Conservation (phyloP, 2,113 vertebrate genomes). For the Aix galericulata region DNA sequence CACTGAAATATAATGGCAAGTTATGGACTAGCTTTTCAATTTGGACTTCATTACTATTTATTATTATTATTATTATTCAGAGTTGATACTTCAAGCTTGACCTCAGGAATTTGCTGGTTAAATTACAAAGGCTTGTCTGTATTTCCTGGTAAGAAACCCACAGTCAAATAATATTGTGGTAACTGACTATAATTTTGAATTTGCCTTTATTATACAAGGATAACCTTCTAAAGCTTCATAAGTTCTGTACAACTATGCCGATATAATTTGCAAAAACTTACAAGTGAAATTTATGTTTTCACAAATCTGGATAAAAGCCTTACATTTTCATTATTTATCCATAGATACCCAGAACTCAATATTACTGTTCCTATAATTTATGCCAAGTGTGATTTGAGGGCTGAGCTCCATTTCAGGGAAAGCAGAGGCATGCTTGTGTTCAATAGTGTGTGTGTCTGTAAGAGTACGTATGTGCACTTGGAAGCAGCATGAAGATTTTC, state of each 20-base stretch:
- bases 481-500: neutral
- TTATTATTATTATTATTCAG: neutral
- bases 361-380: neutral
- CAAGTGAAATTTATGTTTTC: neutral
- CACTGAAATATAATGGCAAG: neutral
- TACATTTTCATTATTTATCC: neutral
- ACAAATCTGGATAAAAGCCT: neutral
- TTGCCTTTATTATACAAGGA: neutral
- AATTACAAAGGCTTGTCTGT: neutral
- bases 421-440: neutral
- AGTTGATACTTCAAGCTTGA: neutral
- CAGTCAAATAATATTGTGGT: neutral
- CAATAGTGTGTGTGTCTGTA: neutral
- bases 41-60: neutral
- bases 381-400: neutral
- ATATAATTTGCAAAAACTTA: neutral
- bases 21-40: neutral
- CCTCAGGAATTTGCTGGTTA: neutral
- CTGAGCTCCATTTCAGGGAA: neutral
- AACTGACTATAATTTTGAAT: neutral
- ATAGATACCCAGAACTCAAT: neutral
- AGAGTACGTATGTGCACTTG: rapidly evolving
- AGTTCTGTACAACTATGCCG: neutral
- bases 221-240: neutral
- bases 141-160: neutral